These are phyloP conservation scores for Physocephala rufipes DNA, from an alignment of 2,888 invertebrate genomes.

Conservation along the genomic window DNA sequence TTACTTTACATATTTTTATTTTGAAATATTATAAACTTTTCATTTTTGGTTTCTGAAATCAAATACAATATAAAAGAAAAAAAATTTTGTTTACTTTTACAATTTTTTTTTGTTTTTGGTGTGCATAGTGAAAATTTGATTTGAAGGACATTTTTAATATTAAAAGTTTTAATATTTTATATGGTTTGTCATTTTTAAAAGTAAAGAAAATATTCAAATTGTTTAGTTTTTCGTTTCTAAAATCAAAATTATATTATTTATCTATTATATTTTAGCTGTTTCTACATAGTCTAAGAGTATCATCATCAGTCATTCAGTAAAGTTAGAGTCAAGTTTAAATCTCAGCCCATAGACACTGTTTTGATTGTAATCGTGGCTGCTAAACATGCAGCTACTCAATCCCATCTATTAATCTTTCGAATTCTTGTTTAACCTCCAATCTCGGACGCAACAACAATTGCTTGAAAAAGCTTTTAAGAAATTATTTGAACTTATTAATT, in stretches of 20 bases:
- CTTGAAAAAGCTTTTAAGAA: background rate
- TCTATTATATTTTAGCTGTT: no score
- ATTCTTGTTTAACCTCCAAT: background rate
- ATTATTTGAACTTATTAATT: no score
- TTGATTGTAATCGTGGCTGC: background rate
- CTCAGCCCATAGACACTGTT: background rate
- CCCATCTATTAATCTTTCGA: background rate
- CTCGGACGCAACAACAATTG: background rate
- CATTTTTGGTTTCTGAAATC: constrained; percentile 22
- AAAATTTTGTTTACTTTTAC: constrained; percentile 20
- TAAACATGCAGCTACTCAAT: background rate
- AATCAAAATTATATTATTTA: no score
- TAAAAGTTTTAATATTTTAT: no score
- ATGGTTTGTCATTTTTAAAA: no score
- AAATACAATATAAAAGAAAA: constrained; percentile 20
- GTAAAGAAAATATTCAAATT: no score
- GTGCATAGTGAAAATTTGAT: background rate
- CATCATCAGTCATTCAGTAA: background rate
- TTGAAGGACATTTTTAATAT: no score
- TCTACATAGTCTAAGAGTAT: no score
- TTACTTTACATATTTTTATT: constrained; percentile 15
- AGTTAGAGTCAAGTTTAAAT: background rate
- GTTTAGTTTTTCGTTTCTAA: no score
- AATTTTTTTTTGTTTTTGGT: constrained; percentile 1
- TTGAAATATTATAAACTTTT: constrained; percentile 26